Conservation (phyloP, 2,797 vertebrate genomes). For the Coracias cyanogaster region DNA sequence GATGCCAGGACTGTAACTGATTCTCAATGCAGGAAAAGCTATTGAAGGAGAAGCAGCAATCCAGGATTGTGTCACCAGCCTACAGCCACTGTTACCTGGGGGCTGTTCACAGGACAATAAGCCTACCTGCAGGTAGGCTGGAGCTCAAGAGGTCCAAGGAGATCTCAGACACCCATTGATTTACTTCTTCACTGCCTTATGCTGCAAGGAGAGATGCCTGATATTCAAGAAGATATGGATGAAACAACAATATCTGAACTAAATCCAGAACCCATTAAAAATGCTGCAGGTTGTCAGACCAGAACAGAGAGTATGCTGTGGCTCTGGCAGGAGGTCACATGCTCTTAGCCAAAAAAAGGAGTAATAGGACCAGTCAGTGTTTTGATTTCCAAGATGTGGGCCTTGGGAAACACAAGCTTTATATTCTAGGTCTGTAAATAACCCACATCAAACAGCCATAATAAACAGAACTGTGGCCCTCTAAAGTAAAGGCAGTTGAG, state of each 20-base stretch:
- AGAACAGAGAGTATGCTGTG: not conserved
- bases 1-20: not conserved
- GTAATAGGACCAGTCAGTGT: not conserved
- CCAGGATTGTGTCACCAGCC: not conserved
- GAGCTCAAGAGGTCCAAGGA: not conserved
- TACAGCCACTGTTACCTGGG: not conserved
- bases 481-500: not conserved
- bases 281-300: not conserved
- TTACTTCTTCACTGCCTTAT: not conserved
- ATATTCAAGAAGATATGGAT: not conserved
- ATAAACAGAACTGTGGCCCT: not conserved
- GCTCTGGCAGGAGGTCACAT: not conserved
- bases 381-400: conserved; percentile 31
- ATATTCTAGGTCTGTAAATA: conserved; percentile 38
- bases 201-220: not conserved
- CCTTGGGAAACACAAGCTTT: conserved; percentile 23
- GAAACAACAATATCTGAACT: not conserved
- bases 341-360: not conserved
- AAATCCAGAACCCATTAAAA: not conserved
- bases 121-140: not conserved
- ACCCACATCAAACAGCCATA: conserved; percentile 41
- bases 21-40: not conserved
- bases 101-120: not conserved
- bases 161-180: not conserved
- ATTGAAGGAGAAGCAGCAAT: not conserved